A percentile compares a stretch with the other conserved stretches of the same genome.
Conservation (phyloP, 2,888 invertebrate species). For the Erebia epiphron region DNA sequence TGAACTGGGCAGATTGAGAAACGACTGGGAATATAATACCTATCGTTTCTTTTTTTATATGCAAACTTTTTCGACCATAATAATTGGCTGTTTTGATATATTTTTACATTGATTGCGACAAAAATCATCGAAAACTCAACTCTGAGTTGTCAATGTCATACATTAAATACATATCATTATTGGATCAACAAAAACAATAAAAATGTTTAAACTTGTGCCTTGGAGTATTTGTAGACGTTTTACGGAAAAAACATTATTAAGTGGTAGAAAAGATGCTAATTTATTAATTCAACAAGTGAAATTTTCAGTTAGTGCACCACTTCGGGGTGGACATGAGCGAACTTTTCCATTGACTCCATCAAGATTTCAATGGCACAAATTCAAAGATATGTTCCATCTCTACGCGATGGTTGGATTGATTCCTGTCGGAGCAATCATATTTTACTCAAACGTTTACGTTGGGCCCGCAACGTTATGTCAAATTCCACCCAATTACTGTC, state of each 20-base stretch:
- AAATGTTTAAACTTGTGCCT: slow-evolving; percentile 11
- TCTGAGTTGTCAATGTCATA: slow-evolving; percentile 2
- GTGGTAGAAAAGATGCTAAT: slow-evolving; percentile 29
- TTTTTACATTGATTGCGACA: too few relatives aligned
- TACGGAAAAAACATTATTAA: slow-evolving; percentile 16
- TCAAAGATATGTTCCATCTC: slow-evolving; percentile 91
- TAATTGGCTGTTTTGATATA: too few relatives aligned
- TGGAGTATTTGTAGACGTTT: slow-evolving; percentile 11
- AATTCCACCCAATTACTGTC: slow-evolving; percentile 91
- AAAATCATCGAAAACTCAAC: not conserved
- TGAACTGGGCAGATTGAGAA: too few relatives aligned
- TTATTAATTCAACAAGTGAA: slow-evolving; percentile 62
- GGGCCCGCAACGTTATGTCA: slow-evolving; percentile 92
- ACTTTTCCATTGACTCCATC: slow-evolving; percentile 85
- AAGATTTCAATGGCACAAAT: slow-evolving; percentile 91
- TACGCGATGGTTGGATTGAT: slow-evolving; percentile 89
- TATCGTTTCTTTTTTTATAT: too few relatives aligned
- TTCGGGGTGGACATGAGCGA: slow-evolving; percentile 79
- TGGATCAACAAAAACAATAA: not conserved
- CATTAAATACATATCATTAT: not conserved
- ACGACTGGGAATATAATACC: too few relatives aligned
- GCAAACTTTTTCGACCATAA: too few relatives aligned
- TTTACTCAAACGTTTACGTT: slow-evolving; percentile 89
- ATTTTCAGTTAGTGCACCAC: slow-evolving; percentile 62
- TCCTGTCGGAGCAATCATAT: slow-evolving; percentile 85